Evolutionary conservation across 2,888 invertebrate species (phyloP).

Genomic region (Mythimna lalbum): DNA sequence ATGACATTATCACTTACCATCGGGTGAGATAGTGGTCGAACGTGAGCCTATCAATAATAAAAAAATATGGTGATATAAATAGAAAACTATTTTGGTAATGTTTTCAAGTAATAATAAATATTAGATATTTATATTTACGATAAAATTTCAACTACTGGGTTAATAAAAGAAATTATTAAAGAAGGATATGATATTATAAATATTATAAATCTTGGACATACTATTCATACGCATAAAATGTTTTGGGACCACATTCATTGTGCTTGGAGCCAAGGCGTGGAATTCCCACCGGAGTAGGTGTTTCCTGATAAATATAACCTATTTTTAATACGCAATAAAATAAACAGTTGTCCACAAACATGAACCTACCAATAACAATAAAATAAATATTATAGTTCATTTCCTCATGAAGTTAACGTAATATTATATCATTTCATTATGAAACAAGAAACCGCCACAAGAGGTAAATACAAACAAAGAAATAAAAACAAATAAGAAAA

Average conservation of each 20-base stretch:
- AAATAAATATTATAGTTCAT: too few species aligned
- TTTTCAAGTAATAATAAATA: not conserved
- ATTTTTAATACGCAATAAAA: too few species aligned
- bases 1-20: not conserved
- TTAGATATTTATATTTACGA: not conserved
- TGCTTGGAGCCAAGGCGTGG: too few species aligned
- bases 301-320: too few species aligned
- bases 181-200: not conserved
- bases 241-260: too few species aligned
- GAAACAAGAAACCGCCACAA: not conserved
- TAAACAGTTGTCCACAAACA: too few species aligned
- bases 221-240: not conserved
- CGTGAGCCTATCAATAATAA: too few species aligned
- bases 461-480: constrained; percentile 23
- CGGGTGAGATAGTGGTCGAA: too few species aligned
- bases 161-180: not conserved
- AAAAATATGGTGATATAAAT: not conserved
- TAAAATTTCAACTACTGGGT: not conserved
- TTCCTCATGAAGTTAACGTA: too few species aligned
- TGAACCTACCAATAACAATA: too few species aligned
- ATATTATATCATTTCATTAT: constrained; percentile 2
- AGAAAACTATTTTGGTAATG: not conserved
- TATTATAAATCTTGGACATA: too few species aligned
- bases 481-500: constrained; percentile 35
- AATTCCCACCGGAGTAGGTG: too few species aligned